Conservation (phyloP, 2,797 vertebrate species). For the Acridotheres tristis region DNA sequence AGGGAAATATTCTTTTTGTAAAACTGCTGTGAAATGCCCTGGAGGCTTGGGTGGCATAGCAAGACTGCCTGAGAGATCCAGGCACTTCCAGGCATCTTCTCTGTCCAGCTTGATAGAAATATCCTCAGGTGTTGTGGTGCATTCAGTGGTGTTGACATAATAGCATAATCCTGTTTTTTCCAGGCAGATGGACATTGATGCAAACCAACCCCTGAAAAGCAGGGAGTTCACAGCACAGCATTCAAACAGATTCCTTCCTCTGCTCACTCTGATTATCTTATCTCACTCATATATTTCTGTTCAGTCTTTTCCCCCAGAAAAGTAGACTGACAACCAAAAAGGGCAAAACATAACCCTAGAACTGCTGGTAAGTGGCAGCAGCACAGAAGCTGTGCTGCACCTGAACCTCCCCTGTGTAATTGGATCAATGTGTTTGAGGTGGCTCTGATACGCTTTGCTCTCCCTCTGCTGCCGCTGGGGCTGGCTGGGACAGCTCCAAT, state of each 20-base stretch:
- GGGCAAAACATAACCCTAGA: background rate
- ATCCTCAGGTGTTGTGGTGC: background rate
- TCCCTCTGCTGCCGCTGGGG: background rate
- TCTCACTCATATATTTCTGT: background rate
- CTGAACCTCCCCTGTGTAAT: background rate
- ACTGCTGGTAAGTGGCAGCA: background rate
- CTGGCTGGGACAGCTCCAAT: background rate
- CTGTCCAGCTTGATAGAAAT: conserved; percentile 12
- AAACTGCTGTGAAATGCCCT: conserved; percentile 29
- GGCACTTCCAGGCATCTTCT: background rate
- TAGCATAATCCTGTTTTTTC: background rate
- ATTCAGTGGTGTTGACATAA: background rate
- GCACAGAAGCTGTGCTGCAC: background rate
- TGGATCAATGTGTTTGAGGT: background rate
- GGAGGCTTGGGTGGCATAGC: conserved; percentile 26
- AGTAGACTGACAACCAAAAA: background rate
- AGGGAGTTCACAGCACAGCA: background rate
- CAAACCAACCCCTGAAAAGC: background rate
- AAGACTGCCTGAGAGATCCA: background rate
- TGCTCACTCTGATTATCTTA: background rate
- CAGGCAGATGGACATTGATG: background rate
- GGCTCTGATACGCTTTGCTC: background rate
- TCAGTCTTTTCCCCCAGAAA: background rate
- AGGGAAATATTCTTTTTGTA: conserved; percentile 56
- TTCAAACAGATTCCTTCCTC: background rate